Evolutionary conservation across 2,113 vertebrate genomes (phyloP), one percentile per base, ranked within the genome.

Genomic region (Potamarius usumacintae): DNA sequence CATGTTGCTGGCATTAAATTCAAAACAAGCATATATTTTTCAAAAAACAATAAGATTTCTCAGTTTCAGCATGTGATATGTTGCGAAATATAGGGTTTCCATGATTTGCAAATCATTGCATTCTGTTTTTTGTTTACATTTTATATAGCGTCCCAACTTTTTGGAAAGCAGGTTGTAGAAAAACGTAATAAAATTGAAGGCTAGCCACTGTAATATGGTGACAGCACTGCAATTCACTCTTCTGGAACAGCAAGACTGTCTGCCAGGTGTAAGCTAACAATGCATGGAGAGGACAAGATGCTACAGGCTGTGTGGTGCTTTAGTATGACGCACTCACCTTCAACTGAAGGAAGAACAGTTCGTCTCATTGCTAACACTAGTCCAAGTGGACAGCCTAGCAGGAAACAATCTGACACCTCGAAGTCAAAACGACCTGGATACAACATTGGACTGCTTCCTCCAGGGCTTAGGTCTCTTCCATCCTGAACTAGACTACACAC

Each of bases 291-390:
- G 9, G 60, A 88, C 82, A 82, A 42, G 67, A n/a, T 85, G 84
- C 7, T 58, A 72, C 12, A 82, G 79, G 67, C 15, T 83, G 52
- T 88, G 18, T 20, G 34, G 20, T 18, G 48, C 53, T 57, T 53
- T 27, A 57, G 50, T 57, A 50, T 57, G 1, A 20, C 52, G 78
- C 18, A 82, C 92, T 93, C 92, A 99, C 98, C 97, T 42, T 98
- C 96, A 88, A 98, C 92, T 1, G 95, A 93, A 0, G 97, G 97
- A 82, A 99, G 94, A 82, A 99, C 98, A 0, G 97, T 98, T 89
- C 95, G 97, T 93, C 98, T 96, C 98, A 99, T 98, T 91, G 98
- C 98, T 93, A 99, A 93, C 89, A 99, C 98, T 85, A 99, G 94
- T 83, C 97, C 98, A 90, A 99, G 94, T 0, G 98, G 98, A 0